Conservation (phyloP, 2,888 invertebrate genomes). For the Stenchaetothrips biformis region DNA sequence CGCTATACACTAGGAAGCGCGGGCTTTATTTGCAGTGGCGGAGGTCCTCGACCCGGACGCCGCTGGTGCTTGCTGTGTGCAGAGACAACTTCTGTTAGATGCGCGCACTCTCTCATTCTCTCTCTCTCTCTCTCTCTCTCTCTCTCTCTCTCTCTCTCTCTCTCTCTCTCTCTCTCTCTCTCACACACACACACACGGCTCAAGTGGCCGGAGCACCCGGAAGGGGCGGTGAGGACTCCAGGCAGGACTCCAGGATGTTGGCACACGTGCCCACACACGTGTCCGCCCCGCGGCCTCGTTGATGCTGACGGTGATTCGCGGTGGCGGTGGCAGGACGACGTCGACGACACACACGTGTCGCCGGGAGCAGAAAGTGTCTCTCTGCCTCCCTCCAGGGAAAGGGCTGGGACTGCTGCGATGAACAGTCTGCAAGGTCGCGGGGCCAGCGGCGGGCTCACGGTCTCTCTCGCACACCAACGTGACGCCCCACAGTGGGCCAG, state of each 20-base stretch:
- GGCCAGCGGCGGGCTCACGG: not conserved
- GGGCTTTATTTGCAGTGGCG: too few species aligned
- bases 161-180: too few species aligned
- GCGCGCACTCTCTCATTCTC: not conserved
- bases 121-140: too few species aligned
- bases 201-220: not conserved
- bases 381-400: too few species aligned
- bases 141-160: too few species aligned
- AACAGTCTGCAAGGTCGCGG: constrained; percentile 1
- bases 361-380: too few species aligned
- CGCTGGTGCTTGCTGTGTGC: too few species aligned
- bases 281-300: not conserved
- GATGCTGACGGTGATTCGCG: not conserved
- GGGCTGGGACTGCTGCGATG: not conserved
- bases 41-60: too few species aligned
- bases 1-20: too few species aligned
- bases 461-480: too few species aligned
- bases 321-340: not conserved
- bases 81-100: not conserved
- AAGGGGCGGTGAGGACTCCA: not conserved
- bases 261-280: not conserved
- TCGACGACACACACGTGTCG: not conserved
- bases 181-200: not conserved
- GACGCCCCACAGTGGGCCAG: too few species aligned
- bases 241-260: not conserved